Evolutionary conservation across 2,888 invertebrate species (phyloP), one percentile per base, ranked within the genome.

Genomic region (Magallana nippona): DNA sequence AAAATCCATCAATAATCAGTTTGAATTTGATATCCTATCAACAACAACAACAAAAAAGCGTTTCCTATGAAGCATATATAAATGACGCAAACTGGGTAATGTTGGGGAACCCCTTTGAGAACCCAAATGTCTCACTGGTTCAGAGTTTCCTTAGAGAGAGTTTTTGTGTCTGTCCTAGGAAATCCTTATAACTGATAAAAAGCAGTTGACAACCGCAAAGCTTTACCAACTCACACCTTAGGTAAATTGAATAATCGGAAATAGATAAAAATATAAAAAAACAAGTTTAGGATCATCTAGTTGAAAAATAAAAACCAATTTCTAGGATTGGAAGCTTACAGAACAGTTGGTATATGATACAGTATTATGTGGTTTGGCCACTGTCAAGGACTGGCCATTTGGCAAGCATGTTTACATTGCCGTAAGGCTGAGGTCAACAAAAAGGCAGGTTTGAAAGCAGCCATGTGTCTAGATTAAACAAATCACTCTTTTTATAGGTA

Each of bases 161-260:
- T 71, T 71, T 15, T 71, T 71, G 27, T 71, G 15, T 15, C 27
- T 32, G 13, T 71, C 71, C 13, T 22, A 71, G 71, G 71, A 71
- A 71, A 27, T 71, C 71, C 71, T 71, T n/a, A n/a, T n/a, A n/a
- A 71, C 71, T 71, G 71, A 71, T 71, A 71, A 71, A 71, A 71
- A 27, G 71, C 22, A 27, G 71, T 71, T 71, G 71, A 71, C 71
- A 71, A 27, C 27, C 27, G 1, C 71, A 71, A 44, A 44, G 71
- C 32, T 71, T n/a, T 71, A 71, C 71, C 71, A 5, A 71, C 60
- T 71, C 71, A 22, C 71, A 71, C 71, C 71, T 71, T 71, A 71
- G 22, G 71, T 27, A 71, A 71, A 71, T 71, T 22, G 27, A 71
- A 71, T 27, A 27, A 13, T 71, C 71, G 15, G 11, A 22, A 27